Conservation (phyloP, 2,888 invertebrate genomes). For the Drosophila peninsularis region DNA sequence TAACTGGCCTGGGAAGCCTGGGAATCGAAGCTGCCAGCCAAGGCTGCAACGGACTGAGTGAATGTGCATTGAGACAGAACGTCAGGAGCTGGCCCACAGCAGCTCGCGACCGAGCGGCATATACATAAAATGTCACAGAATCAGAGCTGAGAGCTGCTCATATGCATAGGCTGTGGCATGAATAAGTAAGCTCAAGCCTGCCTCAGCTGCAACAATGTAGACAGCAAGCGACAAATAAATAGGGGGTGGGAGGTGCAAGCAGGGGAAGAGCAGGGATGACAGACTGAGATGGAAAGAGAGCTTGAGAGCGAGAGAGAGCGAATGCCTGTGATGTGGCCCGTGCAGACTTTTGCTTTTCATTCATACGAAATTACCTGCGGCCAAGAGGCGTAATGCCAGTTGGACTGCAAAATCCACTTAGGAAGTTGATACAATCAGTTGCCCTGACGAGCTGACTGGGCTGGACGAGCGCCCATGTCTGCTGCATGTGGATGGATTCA, state of each 20-base stretch:
- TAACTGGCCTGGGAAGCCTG: constrained; percentile 32
- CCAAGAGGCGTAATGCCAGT: constrained; percentile 80
- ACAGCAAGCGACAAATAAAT: constrained; percentile 1
- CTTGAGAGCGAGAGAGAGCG: not conserved
- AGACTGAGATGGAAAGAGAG: not conserved
- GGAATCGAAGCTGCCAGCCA: not conserved
- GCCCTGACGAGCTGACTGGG: constrained; percentile 58
- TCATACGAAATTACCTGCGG: constrained; percentile 81
- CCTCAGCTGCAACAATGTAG: constrained; percentile 28
- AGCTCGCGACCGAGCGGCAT: constrained; percentile 29
- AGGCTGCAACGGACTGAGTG: constrained; percentile 35
- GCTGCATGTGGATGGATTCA: constrained; percentile 78
- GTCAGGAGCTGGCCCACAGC: constrained; percentile 20
- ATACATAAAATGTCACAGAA: constrained; percentile 42
- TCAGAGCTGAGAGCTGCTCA: constrained; percentile 42
- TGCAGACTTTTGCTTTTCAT: constrained; percentile 77
- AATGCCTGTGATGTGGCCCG: constrained; percentile 28
- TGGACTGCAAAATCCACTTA: constrained; percentile 80
- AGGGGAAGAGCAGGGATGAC: not conserved
- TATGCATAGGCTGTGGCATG: constrained; percentile 57
- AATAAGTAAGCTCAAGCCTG: constrained; percentile 32
- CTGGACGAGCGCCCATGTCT: constrained; percentile 41
- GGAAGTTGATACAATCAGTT: constrained; percentile 81
- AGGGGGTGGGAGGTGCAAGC: not conserved
- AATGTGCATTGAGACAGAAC: constrained; percentile 63